Evolutionary conservation across 2,888 invertebrate genomes (phyloP).

Genomic region (Patella ulyssiponensis): DNA sequence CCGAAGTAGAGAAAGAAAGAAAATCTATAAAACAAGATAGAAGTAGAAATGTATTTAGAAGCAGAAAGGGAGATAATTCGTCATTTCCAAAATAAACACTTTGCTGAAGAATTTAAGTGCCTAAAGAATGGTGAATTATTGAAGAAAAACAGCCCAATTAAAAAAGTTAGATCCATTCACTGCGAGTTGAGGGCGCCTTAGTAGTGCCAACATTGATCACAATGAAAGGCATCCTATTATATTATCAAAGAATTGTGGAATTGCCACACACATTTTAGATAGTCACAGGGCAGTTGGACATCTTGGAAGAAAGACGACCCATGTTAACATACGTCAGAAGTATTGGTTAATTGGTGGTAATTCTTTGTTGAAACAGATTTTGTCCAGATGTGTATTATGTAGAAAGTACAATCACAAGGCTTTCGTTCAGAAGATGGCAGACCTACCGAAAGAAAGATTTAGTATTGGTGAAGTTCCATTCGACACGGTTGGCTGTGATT

Average conservation of each 20-base stretch:
- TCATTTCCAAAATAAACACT: background rate
- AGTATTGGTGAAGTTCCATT: too few species aligned
- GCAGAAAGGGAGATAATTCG: background rate
- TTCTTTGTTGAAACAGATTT: background rate
- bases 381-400: conserved; percentile 15
- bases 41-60: background rate
- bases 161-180: conserved; percentile 4
- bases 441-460: too few species aligned
- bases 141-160: background rate
- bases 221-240: conserved; percentile 17
- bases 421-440: background rate
- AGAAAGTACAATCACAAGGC: background rate
- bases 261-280: background rate
- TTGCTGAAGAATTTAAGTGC: background rate
- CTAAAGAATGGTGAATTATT: background rate
- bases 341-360: conserved; percentile 19
- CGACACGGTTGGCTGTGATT: background rate
- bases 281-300: conserved; percentile 12
- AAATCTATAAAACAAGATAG: background rate
- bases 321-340: background rate
- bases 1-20: too few species aligned
- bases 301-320: conserved; percentile 3
- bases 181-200: background rate
- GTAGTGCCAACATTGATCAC: background rate
- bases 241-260: conserved; percentile 16